Conservation (phyloP, 2,113 vertebrate species). For the Alosa alosa region DNA sequence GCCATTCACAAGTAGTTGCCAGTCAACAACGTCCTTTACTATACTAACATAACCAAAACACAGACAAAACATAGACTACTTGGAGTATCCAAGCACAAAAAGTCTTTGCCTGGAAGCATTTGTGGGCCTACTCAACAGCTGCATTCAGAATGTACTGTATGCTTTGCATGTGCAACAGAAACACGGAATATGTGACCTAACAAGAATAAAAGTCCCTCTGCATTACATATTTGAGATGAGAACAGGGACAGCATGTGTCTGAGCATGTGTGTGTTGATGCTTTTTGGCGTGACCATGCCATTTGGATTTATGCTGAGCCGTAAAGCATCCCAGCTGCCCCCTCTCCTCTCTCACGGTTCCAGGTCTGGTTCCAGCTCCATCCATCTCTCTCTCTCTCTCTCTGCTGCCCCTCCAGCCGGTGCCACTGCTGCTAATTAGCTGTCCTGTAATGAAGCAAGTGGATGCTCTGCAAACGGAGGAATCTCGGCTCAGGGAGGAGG, state of each 20-base stretch:
- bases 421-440: slow-evolving; percentile 33
- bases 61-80: neutral
- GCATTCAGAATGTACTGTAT: neutral
- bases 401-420: neutral
- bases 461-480: neutral
- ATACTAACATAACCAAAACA: neutral
- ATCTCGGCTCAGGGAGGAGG: neutral
- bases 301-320: slow-evolving; percentile 13
- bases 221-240: neutral
- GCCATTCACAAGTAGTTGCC: neutral
- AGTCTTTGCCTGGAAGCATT: neutral
- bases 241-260: slow-evolving; percentile 24
- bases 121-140: neutral
- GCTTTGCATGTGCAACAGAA: neutral
- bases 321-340: slow-evolving; percentile 17
- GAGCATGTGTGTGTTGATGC: slow-evolving; percentile 35
- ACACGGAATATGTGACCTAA: slow-evolving; percentile 9
- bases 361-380: neutral
- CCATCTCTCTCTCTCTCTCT: neutral
- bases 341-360: neutral
- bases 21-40: neutral
- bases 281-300: slow-evolving; percentile 11
- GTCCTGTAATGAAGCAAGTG: slow-evolving; percentile 26
- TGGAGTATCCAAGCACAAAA: neutral
- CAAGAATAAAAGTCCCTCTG: slow-evolving; percentile 33